These are phyloP conservation scores for Archivesica marissinica DNA, from an alignment of 1,140 invertebrate genomes.

Conservation along the genomic window DNA sequence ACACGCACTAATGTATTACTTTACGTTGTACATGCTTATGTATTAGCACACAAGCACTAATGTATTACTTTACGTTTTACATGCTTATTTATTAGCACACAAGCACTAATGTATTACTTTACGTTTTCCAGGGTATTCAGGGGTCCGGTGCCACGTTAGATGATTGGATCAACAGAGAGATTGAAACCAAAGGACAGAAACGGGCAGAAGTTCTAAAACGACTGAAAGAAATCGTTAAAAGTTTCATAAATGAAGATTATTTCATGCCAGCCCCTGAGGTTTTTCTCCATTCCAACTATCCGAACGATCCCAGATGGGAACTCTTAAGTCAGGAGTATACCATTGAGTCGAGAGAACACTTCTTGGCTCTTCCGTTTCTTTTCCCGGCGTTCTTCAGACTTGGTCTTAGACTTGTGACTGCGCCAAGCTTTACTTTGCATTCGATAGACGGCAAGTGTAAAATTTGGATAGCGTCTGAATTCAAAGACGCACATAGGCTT, in stretches of 20 bases:
- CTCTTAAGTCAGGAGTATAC: slow-evolving; percentile 21
- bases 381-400: slow-evolving; percentile 54
- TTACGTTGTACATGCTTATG: neutral
- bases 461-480: slow-evolving; percentile 32
- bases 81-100: no score
- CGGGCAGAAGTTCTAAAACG: slow-evolving; percentile 5
- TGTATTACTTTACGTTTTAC: neutral
- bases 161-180: slow-evolving; percentile 28
- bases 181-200: neutral
- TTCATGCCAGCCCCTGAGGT: slow-evolving; percentile 58
- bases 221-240: slow-evolving; percentile 18
- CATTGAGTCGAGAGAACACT: slow-evolving; percentile 12
- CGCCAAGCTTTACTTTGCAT: slow-evolving; percentile 19
- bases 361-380: slow-evolving; percentile 32
- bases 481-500: slow-evolving; percentile 35
- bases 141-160: neutral
- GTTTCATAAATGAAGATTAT: slow-evolving; percentile 55
- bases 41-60: neutral
- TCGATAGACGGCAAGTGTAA: slow-evolving; percentile 28
- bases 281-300: slow-evolving; percentile 35
- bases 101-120: neutral
- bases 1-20: neutral
- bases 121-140: slow-evolving; percentile 6
- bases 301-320: slow-evolving; percentile 36
- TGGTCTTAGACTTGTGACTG: slow-evolving; percentile 13